These are phyloP conservation scores for Drosophila kokeensis DNA, from an alignment of 2,888 invertebrate species.

Conservation along the genomic window DNA sequence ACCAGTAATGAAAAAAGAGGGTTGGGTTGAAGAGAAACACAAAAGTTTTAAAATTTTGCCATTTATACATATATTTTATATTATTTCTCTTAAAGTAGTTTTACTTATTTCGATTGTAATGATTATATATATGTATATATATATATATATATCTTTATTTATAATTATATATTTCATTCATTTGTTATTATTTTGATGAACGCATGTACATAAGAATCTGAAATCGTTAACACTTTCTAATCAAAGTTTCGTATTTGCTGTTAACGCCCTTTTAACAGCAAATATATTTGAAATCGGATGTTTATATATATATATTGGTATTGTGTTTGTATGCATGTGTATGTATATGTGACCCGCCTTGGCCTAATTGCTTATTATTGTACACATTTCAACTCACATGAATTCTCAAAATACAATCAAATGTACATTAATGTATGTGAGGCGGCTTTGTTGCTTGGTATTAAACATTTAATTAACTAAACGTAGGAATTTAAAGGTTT, in stretches of 20 bases:
- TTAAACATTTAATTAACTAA: constrained; percentile 51
- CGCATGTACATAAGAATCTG: constrained; percentile 60
- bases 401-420: constrained; percentile 53
- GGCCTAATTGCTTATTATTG: constrained; percentile 38
- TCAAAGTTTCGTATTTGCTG: constrained; percentile 10
- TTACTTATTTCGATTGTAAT: constrained; percentile 70
- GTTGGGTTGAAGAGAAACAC: constrained; percentile 13
- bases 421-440: constrained; percentile 33
- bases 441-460: constrained; percentile 32
- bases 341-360: constrained; percentile 25
- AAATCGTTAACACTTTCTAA: constrained; percentile 27
- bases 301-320: constrained; percentile 54
- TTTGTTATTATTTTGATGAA: constrained; percentile 38
- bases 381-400: constrained; percentile 57
- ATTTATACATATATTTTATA: constrained; percentile 76
- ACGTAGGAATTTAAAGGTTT: constrained; percentile 29
- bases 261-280: constrained; percentile 26
- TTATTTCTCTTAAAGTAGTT: constrained; percentile 62
- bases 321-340: constrained; percentile 8
- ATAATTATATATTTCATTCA: constrained; percentile 26
- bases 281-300: constrained; percentile 24
- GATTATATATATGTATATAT: constrained; percentile 32
- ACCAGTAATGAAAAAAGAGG: not conserved
- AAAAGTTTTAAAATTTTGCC: constrained; percentile 72
- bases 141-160: constrained; percentile 35